Base-by-base conservation (phyloP, 2,797 vertebrate species). In the Galago senegalensis region DNA sequence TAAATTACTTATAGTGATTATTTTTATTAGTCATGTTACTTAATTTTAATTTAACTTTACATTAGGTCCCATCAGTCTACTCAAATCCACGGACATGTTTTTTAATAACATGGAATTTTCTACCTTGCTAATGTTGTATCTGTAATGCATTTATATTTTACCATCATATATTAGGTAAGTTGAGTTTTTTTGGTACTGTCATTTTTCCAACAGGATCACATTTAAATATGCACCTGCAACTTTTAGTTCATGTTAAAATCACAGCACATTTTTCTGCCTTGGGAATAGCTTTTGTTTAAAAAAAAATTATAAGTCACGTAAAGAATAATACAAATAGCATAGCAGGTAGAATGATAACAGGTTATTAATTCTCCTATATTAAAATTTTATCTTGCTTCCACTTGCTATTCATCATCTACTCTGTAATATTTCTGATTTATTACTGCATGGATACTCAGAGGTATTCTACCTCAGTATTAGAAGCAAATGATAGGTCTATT, bases 1-100 rank as follows among this genome's bases (percentile, higher is more conserved):
- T 43, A 43, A 43, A 43, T 43, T 87, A 88, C 8, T 7, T 90
- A 81, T 63, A 70, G 61, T 70, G 87, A 84, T 17, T 53, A 76
- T 61, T 91, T 87, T 76, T 81, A 85, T 81, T 83, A 73, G 11
- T 93, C 11, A 96, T 72, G 27, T 72, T 49, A 63, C 87, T 53
- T 56, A 81, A 25, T 92, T 82, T 60, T 73, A 89, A 77, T 76
- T 23, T 87, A 80, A 83, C 46, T 87, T 87, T 16, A 65, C 17
- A 49, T 17, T 6, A n/a, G 10, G 14, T 17, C 83, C 91, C 37
- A 75, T 40, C 8, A 40, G 12, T 29, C 18, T 63, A 67, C 12
- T 72, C 58, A 49, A 95, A 91, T 56, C 77, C 37, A 56, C 31
- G 53, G 27, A 14, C 20, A 58, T 34, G 9, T 67, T 86, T 88